Conservation (phyloP, 2,113 vertebrate genomes). For the Rhinolophus ferrumequinum region DNA sequence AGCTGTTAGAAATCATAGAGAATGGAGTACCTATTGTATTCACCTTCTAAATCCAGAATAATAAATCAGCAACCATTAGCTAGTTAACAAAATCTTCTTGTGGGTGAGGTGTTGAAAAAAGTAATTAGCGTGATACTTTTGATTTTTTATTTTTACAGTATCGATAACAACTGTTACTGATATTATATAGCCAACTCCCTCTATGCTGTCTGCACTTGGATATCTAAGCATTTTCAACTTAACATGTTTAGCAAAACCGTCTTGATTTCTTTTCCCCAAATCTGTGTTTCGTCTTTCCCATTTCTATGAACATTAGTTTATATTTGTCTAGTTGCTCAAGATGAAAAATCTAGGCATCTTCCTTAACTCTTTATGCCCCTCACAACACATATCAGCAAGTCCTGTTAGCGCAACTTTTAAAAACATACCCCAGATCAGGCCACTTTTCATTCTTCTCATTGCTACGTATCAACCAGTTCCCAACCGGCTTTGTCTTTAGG, state of each 20-base stretch:
- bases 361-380: not conserved
- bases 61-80: constrained; percentile 67
- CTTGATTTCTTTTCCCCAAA: constrained; percentile 30
- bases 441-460: not conserved
- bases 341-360: not conserved
- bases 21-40: constrained; percentile 23
- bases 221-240: constrained; percentile 51
- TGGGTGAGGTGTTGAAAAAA: constrained; percentile 64
- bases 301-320: constrained; percentile 36
- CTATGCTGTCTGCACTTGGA: not conserved
- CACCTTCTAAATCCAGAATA: constrained; percentile 49
- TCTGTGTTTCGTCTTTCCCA: constrained; percentile 11
- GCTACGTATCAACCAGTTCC: not conserved
- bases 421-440: not conserved
- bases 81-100: constrained; percentile 64
- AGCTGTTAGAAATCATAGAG: constrained; percentile 57
- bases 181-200: not conserved
- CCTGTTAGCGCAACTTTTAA: not conserved
- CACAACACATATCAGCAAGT: not conserved
- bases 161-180: constrained; percentile 41
- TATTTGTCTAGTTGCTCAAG: not conserved
- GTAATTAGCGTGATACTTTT: constrained; percentile 42
- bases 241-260: constrained; percentile 26
- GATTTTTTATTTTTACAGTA: constrained; percentile 39
- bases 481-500: not conserved